Evolutionary conservation across 2,888 invertebrate genomes (phyloP), one percentile per base, ranked within the genome.

Genomic region (Ennomos quercinarius): DNA sequence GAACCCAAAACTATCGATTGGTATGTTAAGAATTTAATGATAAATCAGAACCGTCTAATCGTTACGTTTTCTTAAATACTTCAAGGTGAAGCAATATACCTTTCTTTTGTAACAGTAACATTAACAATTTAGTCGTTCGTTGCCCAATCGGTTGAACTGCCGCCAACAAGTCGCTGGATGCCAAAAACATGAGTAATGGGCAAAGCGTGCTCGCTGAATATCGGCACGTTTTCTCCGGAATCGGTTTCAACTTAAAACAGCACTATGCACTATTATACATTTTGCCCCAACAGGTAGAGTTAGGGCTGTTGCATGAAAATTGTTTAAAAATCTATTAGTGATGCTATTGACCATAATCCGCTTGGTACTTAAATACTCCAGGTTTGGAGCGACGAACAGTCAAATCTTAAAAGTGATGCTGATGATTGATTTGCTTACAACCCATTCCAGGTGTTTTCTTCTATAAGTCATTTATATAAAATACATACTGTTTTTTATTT

Each of bases 81-180:
- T 52, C 50, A 46, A 51, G 57, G 51, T 27, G 46, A 37, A 41
- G 39, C 40, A 27, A 34, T 49, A 50, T 50, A 47, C 42, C 45
- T 50, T 56, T 56, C 40, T 57, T 45, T 47, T 47, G 42, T 47
- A 37, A 50, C 43, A 13, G 27, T 17, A 11, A 37, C 43, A 17
- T 12, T 27, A 11, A 37, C 39, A 6, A 45, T 12, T 35, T 40
- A 50, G 37, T 51, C 37, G 51, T 57, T 51, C 41, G 51, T 57
- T 50, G 64, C 40, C 57, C 56, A 55, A 62, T 45, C 40, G 50
- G 50, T 63, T 64, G 67, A 67, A 59, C 61, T 46, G 51, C 51
- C 57, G 64, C 63, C 67, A 63, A 61, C n/a, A 5, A 6, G 47
- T 39, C 10, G 38, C 0, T 10, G 27, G 6, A 27, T 52, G 59